Evolutionary conservation across 2,797 vertebrate genomes (phyloP).

Genomic region (Hipposideros larvatus): DNA sequence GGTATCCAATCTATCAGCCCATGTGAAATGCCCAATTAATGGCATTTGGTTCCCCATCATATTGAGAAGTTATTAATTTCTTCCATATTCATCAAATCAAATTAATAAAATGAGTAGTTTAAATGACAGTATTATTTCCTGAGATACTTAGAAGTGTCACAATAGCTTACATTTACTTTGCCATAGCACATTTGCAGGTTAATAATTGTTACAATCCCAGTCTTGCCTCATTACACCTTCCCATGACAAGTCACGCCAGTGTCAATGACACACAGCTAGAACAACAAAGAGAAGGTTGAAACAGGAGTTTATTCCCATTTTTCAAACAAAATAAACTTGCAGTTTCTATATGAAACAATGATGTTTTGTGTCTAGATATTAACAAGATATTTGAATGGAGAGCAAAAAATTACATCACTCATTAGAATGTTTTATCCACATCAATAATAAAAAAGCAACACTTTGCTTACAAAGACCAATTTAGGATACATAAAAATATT

Average conservation of each 20-base stretch:
- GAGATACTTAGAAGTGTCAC: slow-evolving; percentile 66
- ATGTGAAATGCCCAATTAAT: slow-evolving; percentile 77
- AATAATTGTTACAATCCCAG: slow-evolving; percentile 79
- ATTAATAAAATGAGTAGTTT: slow-evolving; percentile 65
- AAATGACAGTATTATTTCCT: slow-evolving; percentile 63
- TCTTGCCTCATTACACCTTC: slow-evolving; percentile 84
- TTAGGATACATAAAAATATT: background rate
- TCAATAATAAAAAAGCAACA: background rate
- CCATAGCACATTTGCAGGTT: slow-evolving; percentile 69
- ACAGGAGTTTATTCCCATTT: slow-evolving; percentile 75
- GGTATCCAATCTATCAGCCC: background rate
- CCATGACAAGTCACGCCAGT: slow-evolving; percentile 82
- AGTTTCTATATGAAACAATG: slow-evolving; percentile 70
- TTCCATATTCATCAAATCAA: slow-evolving; percentile 51
- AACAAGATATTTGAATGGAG: slow-evolving; percentile 33
- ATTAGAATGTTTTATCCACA: slow-evolving; percentile 19
- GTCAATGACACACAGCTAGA: slow-evolving; percentile 77
- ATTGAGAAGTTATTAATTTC: slow-evolving; percentile 74
- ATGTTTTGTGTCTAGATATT: slow-evolving; percentile 61
- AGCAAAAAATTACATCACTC: background rate
- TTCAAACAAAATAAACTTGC: slow-evolving; percentile 77
- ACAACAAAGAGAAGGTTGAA: slow-evolving; percentile 77
- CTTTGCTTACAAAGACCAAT: slow-evolving; percentile 8
- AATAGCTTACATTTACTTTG: slow-evolving; percentile 63
- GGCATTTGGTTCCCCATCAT: slow-evolving; percentile 68